Evolutionary conservation across 2,888 invertebrate genomes (phyloP), one percentile per base, ranked within the genome.

Genomic region (Nephrotoma guestfalica): DNA sequence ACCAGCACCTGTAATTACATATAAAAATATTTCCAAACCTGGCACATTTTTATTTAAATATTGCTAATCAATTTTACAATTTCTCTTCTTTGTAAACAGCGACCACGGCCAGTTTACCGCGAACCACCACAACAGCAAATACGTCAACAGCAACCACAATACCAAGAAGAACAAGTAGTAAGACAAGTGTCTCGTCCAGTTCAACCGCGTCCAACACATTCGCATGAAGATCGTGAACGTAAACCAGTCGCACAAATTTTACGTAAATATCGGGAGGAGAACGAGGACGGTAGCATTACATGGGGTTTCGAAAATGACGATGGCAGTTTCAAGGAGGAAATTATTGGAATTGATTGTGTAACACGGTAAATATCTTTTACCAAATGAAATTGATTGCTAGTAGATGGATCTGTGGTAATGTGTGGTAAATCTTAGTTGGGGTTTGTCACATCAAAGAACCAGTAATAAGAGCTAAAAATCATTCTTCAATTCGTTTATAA

Each of bases 241-340:
- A 95, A 95, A 88, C 95, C 95, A 0, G 95, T 95, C 0, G 94
- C 95, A 41, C 95, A 95, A 91, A 94, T 94, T 87, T 92, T 94
- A 88, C 92, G 94, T 86, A 94, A 94, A 90, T 97, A 94, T 92
- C 94, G 95, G 86, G 96, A 96, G 83, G 96, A 96, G 90, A 96
- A 96, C 89, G 91, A 91, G 85, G 92, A 92, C 87, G 96, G 96
- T 71, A 96, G 95, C 90, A 97, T 97, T 89, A 95, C 95, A 0
- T 97, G 97, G 97, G 97, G 97, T 86, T 97, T 95, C 89, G 96
- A 97, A 91, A 96, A 97, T 90, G 96, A 96, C 89, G 97, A 97
- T 89, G 97, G 97, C 40, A 95, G 96, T 1, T 97, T 95, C 91
- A 97, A 97, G 90, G 96, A 97, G 90, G 96, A 97, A 92, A 93